Conservation (phyloP, 2,113 vertebrate species). For the Odobenus rosmarus region DNA sequence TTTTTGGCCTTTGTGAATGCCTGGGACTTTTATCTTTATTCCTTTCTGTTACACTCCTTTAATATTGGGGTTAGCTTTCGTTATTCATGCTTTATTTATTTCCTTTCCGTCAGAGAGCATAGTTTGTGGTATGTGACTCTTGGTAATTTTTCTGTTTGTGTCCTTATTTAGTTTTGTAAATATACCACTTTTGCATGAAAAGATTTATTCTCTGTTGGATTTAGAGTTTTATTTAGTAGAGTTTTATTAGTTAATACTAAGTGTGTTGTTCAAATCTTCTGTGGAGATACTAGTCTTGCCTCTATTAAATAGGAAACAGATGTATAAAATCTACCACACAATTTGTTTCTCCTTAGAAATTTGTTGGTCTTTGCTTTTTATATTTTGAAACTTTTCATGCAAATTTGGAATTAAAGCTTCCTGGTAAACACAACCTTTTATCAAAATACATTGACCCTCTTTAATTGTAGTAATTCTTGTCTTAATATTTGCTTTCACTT, state of each 20-base stretch:
- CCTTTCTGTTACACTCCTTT: background rate
- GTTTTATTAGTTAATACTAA: background rate
- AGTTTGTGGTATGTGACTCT: background rate
- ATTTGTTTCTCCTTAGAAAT: background rate
- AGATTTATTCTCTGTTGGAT: background rate
- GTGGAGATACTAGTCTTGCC: background rate
- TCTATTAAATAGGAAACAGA: background rate
- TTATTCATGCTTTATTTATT: background rate
- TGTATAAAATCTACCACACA: background rate
- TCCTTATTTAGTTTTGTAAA: slow-evolving; percentile 12
- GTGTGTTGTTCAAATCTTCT: background rate
- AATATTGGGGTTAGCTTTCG: background rate
- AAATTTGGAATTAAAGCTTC: background rate
- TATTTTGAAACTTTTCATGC: background rate
- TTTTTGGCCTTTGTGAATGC: background rate
- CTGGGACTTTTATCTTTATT: background rate
- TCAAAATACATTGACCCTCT: background rate
- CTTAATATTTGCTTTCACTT: background rate
- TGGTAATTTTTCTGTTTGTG: background rate
- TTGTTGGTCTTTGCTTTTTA: background rate
- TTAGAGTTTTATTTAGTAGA: background rate
- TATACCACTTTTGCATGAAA: background rate
- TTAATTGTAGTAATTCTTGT: slow-evolving; percentile 12
- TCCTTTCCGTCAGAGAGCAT: background rate
- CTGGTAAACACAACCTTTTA: background rate